Conservation (phyloP, 2,113 vertebrate genomes). For the Perca fluviatilis region DNA sequence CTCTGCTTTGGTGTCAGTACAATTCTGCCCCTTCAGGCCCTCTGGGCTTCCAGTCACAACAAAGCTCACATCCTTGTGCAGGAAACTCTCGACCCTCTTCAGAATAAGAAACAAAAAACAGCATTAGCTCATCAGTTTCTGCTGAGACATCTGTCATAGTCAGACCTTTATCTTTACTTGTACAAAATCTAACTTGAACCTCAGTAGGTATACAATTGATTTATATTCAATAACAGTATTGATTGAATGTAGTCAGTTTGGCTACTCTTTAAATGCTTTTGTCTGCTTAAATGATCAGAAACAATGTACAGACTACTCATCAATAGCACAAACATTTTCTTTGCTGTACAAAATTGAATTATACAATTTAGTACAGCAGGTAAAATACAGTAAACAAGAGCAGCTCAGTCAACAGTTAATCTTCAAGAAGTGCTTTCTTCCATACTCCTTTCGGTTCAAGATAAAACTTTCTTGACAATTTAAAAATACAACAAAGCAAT, state of each 20-base stretch:
- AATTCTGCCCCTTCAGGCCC: constrained; percentile 27
- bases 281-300: too few relatives aligned
- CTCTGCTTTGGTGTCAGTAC: constrained; percentile 18
- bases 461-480: too few relatives aligned
- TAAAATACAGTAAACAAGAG: too few relatives aligned
- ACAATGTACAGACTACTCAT: too few relatives aligned
- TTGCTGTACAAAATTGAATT: too few relatives aligned
- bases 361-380: too few relatives aligned
- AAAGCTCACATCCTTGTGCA: constrained; percentile 91
- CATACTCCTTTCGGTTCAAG: too few relatives aligned
- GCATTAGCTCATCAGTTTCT: not conserved
- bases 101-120: not conserved
- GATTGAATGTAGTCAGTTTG: not conserved
- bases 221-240: not conserved
- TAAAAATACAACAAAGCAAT: too few relatives aligned
- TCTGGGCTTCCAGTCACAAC: constrained; percentile 87
- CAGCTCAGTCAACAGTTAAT: too few relatives aligned
- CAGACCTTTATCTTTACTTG: not conserved
- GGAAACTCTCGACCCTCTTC: constrained; percentile 90
- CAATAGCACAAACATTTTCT: too few relatives aligned
- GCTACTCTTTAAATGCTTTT: too few relatives aligned
- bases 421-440: too few relatives aligned
- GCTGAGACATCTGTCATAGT: not conserved
- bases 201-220: not conserved
- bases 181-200: not conserved